Evolutionary conservation across 1,140 invertebrate genomes (phyloP), one percentile per base, ranked within the genome.

Genomic region (Diprion similis): DNA sequence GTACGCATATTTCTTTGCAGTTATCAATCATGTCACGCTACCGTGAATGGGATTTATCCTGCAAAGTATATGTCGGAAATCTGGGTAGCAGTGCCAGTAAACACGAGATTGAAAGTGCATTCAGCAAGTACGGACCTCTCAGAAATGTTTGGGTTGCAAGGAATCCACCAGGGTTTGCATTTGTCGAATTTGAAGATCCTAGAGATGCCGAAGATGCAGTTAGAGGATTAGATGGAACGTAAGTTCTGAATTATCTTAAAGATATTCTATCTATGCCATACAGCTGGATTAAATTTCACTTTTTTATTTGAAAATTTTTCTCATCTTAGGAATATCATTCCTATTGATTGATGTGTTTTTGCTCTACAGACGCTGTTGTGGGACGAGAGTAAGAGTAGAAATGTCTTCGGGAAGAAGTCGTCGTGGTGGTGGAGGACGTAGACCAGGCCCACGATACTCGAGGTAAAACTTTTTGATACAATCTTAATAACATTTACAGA

Each of bases 51-150:
- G 95, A 97, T 84, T 88, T 97, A 59, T 95, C 96, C 19, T 98
- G 97, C 87, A 99, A 99, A 89, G 97, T 99, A 0, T 99, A 99
- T 86, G 96, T 99, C n/a, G 98, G 98, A 19, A 98, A 99, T 88
- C 89, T 99, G 59, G 95, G 95, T 10, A 96, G 94, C 70, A 95
- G 95, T 81, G 95, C 95, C 10, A 96, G 96, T 72, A 97, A 97
- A 89, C 94, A 95, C 86, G 96, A 97, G 88, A 94, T 97, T 77
- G 96, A 97, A 87, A 94, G 94, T 83, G 93, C 95, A 17, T 99
- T 99, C 85, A 92, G 93, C 75, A 97, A 98, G 89, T 99, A 97
- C 89, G 98, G 98, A 1, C 95, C 95, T 46, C 90, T 99, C 74
- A 92, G 95, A 83, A 99, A 98, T 89, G 97, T 99, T 11, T 99